Base-by-base conservation (phyloP, 2,113 vertebrate genomes). In the Myotis brandtii region DNA sequence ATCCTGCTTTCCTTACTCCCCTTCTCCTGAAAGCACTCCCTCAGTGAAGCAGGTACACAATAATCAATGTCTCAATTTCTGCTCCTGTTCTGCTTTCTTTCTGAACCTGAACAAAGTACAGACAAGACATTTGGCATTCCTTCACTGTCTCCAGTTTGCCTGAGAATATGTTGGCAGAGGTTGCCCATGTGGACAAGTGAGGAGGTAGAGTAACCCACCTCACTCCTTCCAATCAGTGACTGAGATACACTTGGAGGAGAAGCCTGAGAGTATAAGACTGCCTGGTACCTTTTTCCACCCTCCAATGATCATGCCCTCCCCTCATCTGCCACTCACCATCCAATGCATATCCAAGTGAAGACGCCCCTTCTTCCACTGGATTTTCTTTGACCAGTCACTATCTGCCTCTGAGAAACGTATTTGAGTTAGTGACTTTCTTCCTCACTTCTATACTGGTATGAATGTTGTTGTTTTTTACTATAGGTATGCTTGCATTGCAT, bases 351-450 rank as follows among this genome's bases (percentile, higher is more conserved):
- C 32, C 77, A 95, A 92, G 48, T 46, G 76, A 82, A 93, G 20
- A 32, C 2, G 17, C 75, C 17, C 16, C 73, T 59, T 83, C 27
- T 50, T 23, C 59, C n/a, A 77, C 0, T 72, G 17, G 25, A 30
- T 32, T 91, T 72, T 92, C 82, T 89, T 96, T 85, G 27, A 70
- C n/a, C 70, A 46, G 52, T 64, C 52, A 90, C 6, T 14, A 52
- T n/a, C 13, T 70, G 27, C 48, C 80, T 95, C 48, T 70, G 77
- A 84, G 69, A 89, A 89, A 54, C 72, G 27, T 80, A 59, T 90
- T 52, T 80, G 30, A 82, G 40, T 82, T 40, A 82, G 13, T 64
- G 20, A 83, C 20, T 46, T 27, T n/a, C 72, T 80, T 83, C 43
- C 67, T 95, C 52, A 86, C 76, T 92, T 95, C 52, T 86, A 23